phyloP scores from a whole-genome alignment of 2,113 vertebrate species.

The Callithrix jacchus region DNA sequence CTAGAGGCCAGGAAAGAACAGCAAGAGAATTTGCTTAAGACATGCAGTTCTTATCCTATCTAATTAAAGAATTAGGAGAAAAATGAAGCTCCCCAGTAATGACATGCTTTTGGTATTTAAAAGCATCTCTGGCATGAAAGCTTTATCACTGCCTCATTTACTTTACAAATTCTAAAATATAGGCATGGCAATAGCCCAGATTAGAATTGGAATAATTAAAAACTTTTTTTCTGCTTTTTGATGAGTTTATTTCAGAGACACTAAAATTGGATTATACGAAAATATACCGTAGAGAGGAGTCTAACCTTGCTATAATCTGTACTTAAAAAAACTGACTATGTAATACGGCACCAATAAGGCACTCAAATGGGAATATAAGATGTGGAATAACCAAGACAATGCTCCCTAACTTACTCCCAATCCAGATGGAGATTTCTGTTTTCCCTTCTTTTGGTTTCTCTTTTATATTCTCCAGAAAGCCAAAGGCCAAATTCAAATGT shows the following conservation, averaged over 20 bases:
- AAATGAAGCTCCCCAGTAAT: neutral
- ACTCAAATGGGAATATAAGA: neutral
- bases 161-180: slow-evolving; percentile 28
- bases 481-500: neutral
- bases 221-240: neutral
- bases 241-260: neutral
- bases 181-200: neutral
- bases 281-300: neutral
- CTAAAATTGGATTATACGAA: neutral
- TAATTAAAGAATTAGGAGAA: slow-evolving; percentile 48
- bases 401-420: neutral
- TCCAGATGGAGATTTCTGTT: neutral
- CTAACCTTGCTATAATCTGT: neutral
- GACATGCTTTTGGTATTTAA: slow-evolving; percentile 45
- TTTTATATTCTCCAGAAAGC: neutral
- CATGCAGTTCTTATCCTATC: neutral
- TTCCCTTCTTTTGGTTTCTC: neutral
- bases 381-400: neutral
- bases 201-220: neutral
- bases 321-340: neutral
- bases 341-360: neutral
- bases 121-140: slow-evolving; percentile 42
- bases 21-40: neutral
- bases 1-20: neutral
- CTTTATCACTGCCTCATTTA: slow-evolving; percentile 38